Percentiles rank a stretch among this genome's conserved stretches.
phyloP scores from a whole-genome alignment of 2,888 invertebrate species.

The Erpobdella octoculata region DNA sequence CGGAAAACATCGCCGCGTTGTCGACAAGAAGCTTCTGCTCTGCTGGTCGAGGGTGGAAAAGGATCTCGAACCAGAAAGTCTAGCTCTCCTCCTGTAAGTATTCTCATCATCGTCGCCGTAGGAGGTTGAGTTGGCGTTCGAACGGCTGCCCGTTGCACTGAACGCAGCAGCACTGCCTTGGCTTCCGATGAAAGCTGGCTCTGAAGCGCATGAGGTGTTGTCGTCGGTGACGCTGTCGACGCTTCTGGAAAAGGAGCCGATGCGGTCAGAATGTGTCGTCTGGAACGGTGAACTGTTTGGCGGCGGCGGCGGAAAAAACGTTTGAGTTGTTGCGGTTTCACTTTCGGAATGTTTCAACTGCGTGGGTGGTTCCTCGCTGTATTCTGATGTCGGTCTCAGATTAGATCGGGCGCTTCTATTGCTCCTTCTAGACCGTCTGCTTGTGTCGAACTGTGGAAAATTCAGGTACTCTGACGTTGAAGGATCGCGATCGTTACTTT shows the following conservation, averaged over 20 bases:
- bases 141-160: no score
- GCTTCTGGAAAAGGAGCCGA: no score
- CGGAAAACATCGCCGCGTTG: slow-evolving; percentile 12
- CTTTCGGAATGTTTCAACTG: not conserved
- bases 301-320: no score
- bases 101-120: not conserved
- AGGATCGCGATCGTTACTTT: not conserved
- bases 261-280: no score
- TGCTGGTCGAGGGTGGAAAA: not conserved
- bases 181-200: no score
- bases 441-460: not conserved
- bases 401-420: not conserved
- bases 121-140: not conserved
- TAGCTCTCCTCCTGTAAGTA: not conserved
- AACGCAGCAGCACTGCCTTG: no score
- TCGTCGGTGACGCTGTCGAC: no score
- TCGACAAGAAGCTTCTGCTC: not conserved
- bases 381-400: slow-evolving; percentile 3
- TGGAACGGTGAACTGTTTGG: no score
- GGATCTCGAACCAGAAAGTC: not conserved
- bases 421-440: not conserved
- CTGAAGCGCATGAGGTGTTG: no score
- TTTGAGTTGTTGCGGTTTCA: no score
- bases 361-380: slow-evolving; percentile 1
- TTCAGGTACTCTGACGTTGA: not conserved